Evolutionary conservation across 2,888 invertebrate genomes (phyloP).

Genomic region (Melikaiella ostensackeni): DNA sequence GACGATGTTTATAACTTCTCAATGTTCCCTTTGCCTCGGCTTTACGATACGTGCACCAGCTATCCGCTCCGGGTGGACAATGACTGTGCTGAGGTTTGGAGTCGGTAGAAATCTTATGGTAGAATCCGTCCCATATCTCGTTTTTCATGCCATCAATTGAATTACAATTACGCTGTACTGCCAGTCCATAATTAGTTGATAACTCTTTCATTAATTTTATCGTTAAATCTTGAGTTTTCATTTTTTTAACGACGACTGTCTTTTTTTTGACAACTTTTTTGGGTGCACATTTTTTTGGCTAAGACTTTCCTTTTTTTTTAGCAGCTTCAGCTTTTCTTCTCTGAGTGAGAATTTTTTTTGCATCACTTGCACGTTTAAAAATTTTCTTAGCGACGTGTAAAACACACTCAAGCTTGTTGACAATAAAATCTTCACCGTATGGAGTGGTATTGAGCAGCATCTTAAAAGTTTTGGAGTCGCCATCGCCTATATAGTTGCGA

Average conservation of each 20-base stretch:
- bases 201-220: too few species aligned
- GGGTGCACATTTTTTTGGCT: not conserved
- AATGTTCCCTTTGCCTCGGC: too few species aligned
- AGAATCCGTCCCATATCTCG: too few species aligned
- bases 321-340: conserved; percentile 8
- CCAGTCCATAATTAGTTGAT: too few species aligned
- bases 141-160: too few species aligned
- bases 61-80: too few species aligned
- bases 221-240: conserved; percentile 43
- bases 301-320: conserved; percentile 7
- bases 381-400: conserved; percentile 47
- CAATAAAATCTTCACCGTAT: conserved; percentile 45
- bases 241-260: not conserved
- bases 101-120: too few species aligned
- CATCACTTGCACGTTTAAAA: conserved; percentile 40
- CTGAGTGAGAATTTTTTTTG: conserved; percentile 36
- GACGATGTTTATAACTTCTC: too few species aligned
- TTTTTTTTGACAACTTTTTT: conserved; percentile 5
- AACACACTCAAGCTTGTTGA: conserved; percentile 45
- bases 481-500: conserved; percentile 54
- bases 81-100: too few species aligned
- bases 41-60: too few species aligned
- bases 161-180: too few species aligned
- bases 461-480: conserved; percentile 54
- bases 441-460: conserved; percentile 41